phyloP scores from a whole-genome alignment of 23 tunicate species.

The Trididemnum clinides region DNA sequence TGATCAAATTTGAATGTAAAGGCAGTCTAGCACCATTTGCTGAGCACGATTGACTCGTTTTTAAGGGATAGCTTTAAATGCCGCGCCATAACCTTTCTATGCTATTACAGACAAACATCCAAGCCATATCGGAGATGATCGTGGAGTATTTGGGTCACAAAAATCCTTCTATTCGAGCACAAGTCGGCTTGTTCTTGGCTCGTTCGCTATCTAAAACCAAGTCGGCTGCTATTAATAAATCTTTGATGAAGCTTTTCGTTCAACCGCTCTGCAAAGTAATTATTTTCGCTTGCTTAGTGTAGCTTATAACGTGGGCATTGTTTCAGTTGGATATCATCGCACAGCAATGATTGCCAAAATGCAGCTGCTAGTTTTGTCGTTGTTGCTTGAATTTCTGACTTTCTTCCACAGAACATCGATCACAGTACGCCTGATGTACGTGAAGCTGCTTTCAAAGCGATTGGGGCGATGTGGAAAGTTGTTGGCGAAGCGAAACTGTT shows the following conservation, averaged over 20 bases:
- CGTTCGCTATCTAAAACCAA: constrained; percentile 73
- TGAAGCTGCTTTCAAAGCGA: constrained; percentile 80
- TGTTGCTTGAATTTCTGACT: too few relatives aligned
- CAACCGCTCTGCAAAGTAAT: constrained; percentile 64
- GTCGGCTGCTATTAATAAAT: constrained; percentile 63
- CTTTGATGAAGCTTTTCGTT: constrained; percentile 61
- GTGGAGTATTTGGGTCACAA: constrained; percentile 73
- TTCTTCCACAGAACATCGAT: constrained; percentile 65
- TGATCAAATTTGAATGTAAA: too few relatives aligned
- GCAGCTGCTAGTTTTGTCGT: too few relatives aligned
- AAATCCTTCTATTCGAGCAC: constrained; percentile 89
- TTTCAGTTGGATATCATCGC: too few relatives aligned
- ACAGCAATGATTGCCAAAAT: too few relatives aligned
- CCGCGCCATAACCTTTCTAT: too few relatives aligned
- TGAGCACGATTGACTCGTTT: too few relatives aligned
- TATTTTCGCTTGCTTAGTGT: too few relatives aligned
- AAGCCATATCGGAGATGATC: constrained; percentile 64
- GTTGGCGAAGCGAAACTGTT: constrained; percentile 63
- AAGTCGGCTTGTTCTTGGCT: constrained; percentile 73
- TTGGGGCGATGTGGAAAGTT: constrained; percentile 59
- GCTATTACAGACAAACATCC: constrained; percentile 46
- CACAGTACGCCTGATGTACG: constrained; percentile 88
- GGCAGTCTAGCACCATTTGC: too few relatives aligned
- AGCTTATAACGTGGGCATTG: too few relatives aligned
- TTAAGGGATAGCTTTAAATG: too few relatives aligned